Base-by-base conservation (phyloP, 2,888 invertebrate genomes). In the Crepidodera aurea region DNA sequence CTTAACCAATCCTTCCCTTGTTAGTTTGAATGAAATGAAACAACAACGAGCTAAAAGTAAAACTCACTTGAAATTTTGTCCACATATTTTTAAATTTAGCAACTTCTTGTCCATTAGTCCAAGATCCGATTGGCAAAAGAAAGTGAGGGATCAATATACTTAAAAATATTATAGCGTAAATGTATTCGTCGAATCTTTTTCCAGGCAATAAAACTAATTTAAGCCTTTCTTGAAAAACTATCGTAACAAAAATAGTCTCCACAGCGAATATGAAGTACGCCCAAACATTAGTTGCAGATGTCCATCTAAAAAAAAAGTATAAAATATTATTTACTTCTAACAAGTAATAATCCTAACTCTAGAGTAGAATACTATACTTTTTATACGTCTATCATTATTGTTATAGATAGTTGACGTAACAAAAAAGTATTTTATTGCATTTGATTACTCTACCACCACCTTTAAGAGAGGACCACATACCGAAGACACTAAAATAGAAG, bases 31-130 rank as follows among this genome's bases (percentile, higher is more conserved):
- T n/a, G n/a, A n/a, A n/a, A n/a, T n/a, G n/a, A n/a, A n/a, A n/a
- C n/a, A n/a, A n/a, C n/a, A n/a, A n/a, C n/a, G n/a, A n/a, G n/a
- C n/a, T n/a, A n/a, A n/a, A n/a, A n/a, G n/a, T n/a, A n/a, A n/a
- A 4, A 22, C 46, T 62, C 74, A 89, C 87, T 82, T 90, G 90
- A 79, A 90, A 90, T 77, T 86, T 87, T 0, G 90, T 90, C 90
- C 90, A 90, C 90, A 90, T 90, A 71, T 90, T 89, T 78, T 90
- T 90, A 70, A 90, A 90, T 69, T 88, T 87, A 0, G 90, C 90
- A 22, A 90, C 90, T 78, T 90, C 87, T 0, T 79, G 78, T 0
- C 89, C 90, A 72, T 89, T 89, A 0, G 89, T 83, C 90, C 90
- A 90, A 0, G 90, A 88, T 0, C 88, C 88, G 10, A 86, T 76